phyloP scores from a whole-genome alignment of 2,113 vertebrate genomes.

The Suricata suricatta region DNA sequence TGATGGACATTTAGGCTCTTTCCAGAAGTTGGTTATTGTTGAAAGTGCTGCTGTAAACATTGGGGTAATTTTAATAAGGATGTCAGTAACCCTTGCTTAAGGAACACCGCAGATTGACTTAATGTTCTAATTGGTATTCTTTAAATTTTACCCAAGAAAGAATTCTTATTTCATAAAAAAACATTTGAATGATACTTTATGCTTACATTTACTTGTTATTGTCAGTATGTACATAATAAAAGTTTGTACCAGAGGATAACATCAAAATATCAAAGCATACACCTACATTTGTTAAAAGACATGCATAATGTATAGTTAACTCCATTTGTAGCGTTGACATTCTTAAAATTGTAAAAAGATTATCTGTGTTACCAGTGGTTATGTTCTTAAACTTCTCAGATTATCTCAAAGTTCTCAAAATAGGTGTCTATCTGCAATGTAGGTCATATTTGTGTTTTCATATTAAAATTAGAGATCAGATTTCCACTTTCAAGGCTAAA shows the following conservation, averaged over 20 bases:
- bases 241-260: not conserved
- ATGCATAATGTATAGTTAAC: not conserved
- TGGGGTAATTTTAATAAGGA: not conserved
- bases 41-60: too few species aligned
- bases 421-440: not conserved
- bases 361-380: conserved; percentile 7
- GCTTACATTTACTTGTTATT: not conserved
- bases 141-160: not conserved
- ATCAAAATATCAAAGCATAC: not conserved
- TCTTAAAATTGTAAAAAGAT: conserved; percentile 30
- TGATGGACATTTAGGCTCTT: too few species aligned
- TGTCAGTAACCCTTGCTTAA: not conserved
- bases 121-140: conserved; percentile 12
- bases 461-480: conserved; percentile 21
- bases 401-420: not conserved
- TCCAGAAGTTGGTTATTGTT: too few species aligned
- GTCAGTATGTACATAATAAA: not conserved
- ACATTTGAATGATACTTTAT: not conserved
- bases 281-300: conserved; percentile 14
- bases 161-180: conserved; percentile 25
- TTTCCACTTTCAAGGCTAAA: conserved; percentile 35
- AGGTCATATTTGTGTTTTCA: conserved; percentile 22
- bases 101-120: not conserved
- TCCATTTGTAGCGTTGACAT: not conserved
- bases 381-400: not conserved